phyloP scores from a whole-genome alignment of 2,797 vertebrate species.

The Lycodopsis pacificus region DNA sequence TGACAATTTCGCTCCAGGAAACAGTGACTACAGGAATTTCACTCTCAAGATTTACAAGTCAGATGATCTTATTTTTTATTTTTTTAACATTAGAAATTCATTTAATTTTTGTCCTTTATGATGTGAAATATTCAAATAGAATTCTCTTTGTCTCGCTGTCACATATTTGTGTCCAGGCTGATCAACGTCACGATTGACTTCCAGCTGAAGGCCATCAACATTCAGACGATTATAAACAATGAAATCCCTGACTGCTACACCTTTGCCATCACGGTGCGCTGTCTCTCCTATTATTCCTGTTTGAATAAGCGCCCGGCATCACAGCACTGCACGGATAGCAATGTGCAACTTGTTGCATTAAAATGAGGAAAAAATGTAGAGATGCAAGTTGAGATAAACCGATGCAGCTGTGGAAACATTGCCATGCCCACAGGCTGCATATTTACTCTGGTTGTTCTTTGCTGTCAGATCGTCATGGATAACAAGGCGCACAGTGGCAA shows the following conservation, averaged over 20 bases:
- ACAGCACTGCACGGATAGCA: not conserved
- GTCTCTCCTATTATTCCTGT: not conserved
- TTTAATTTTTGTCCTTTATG: not conserved
- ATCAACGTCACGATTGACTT: slow-evolving; percentile 93
- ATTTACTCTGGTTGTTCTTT: not conserved
- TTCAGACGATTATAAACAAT: slow-evolving; percentile 94
- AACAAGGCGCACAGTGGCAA: slow-evolving; percentile 93
- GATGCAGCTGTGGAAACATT: not conserved
- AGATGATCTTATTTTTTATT: slow-evolving; percentile 28
- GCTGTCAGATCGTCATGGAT: slow-evolving; percentile 89
- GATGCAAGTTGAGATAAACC: not conserved
- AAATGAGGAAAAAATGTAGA: not conserved
- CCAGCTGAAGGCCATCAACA: slow-evolving; percentile 95
- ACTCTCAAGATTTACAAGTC: slow-evolving; percentile 94
- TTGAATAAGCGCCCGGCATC: not conserved
- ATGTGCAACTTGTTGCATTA: not conserved
- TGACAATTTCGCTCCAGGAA: slow-evolving; percentile 36
- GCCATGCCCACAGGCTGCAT: not conserved
- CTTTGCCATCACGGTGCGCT: slow-evolving; percentile 89
- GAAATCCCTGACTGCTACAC: slow-evolving; percentile 96
- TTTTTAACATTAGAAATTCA: not conserved
- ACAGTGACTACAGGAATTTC: slow-evolving; percentile 87
- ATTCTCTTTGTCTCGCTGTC: not conserved
- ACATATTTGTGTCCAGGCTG: slow-evolving; percentile 78
- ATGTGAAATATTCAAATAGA: not conserved